These are phyloP conservation scores for Drosophila kikkawai DNA, from an alignment of 1,140 invertebrate species.

Conservation along the genomic window DNA sequence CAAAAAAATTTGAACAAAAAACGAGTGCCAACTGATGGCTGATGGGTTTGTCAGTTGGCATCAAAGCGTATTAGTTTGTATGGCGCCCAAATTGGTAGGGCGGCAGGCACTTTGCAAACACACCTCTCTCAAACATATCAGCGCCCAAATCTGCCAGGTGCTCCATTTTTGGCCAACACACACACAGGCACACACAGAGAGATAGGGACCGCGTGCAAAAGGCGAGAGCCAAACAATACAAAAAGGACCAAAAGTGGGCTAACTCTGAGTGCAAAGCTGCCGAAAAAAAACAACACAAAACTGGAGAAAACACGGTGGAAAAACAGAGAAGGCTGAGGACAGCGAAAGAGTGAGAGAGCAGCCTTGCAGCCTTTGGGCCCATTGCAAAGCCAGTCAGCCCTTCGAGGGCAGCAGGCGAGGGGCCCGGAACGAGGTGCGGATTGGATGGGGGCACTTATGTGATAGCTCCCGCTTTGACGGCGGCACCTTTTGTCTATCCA, in stretches of 20 bases:
- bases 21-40: constrained; percentile 29
- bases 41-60: constrained; percentile 61
- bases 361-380: constrained; percentile 55
- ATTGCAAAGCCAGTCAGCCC: constrained; percentile 65
- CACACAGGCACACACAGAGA: constrained; percentile 1
- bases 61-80: constrained; percentile 78
- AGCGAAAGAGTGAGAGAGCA: neutral
- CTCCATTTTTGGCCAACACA: constrained; percentile 62
- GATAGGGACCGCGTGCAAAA: constrained; percentile 21
- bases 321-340: constrained; percentile 13
- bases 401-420: neutral
- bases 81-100: constrained; percentile 70
- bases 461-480: constrained; percentile 74
- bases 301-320: constrained; percentile 29
- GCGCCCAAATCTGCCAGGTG: constrained; percentile 69
- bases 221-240: constrained; percentile 68
- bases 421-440: neutral
- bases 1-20: neutral
- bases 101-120: constrained; percentile 74
- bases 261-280: constrained; percentile 67
- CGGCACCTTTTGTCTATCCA: constrained; percentile 76
- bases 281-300: constrained; percentile 32
- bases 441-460: constrained; percentile 33
- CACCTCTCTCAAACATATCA: constrained; percentile 63
- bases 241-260: constrained; percentile 70